These are phyloP conservation scores for Ochropleura plecta DNA, from an alignment of 2,888 invertebrate genomes.

Conservation along the genomic window DNA sequence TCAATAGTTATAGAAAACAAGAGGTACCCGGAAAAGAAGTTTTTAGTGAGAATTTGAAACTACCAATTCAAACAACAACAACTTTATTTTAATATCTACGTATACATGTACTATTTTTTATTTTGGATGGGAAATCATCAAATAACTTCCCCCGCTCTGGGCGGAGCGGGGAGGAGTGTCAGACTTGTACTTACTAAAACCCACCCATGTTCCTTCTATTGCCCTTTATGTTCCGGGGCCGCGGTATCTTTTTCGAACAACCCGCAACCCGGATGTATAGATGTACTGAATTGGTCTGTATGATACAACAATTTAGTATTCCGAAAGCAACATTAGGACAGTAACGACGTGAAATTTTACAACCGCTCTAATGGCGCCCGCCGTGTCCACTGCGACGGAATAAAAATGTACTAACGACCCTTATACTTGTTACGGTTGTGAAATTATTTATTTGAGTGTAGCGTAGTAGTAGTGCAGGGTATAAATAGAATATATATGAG, in stretches of 20 bases:
- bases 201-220: no score
- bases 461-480: no score
- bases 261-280: not conserved
- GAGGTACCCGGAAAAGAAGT: not conserved
- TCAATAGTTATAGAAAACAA: not conserved
- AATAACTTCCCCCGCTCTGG: no score
- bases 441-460: conserved; percentile 14
- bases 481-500: not conserved
- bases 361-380: conserved; percentile 8
- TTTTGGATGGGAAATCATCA: no score
- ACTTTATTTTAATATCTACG: not conserved
- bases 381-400: not conserved
- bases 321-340: conserved; percentile 12
- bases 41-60: not conserved
- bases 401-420: conserved; percentile 8
- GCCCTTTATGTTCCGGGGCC: no score
- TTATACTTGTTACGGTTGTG: not conserved
- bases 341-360: conserved; percentile 13
- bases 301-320: conserved; percentile 10
- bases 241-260: no score
- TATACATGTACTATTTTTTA: not conserved
- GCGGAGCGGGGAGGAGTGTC: no score
- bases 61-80: not conserved
- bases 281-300: not conserved
- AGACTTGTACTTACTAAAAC: no score